Base-by-base conservation (phyloP, 2,113 vertebrate genomes). In the Myotis yumanensis region DNA sequence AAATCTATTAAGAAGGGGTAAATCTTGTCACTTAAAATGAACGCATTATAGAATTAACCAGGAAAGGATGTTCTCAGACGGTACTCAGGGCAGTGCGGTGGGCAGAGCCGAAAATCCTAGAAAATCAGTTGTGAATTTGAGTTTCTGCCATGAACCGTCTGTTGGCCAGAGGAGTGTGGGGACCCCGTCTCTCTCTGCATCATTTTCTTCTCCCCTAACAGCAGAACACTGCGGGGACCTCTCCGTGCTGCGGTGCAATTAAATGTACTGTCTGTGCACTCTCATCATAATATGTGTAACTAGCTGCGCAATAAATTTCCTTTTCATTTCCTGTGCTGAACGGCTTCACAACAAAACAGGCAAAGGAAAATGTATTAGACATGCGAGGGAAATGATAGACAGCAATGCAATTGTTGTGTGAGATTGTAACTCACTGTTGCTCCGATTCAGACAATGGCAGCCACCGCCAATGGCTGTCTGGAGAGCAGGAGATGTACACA, bases 231-330 rank as follows among this genome's bases (percentile, higher is more conserved):
- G 5, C 2, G 5, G 66, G 3, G 30, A 57, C 46, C 46, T 30
- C 52, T 1, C 22, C 4, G 9, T 0, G 43, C 1, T 11, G 79
- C 30, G 6, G 16, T 23, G 87, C 62, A 32, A 23, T 40, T 17
- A 3, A 46, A 51, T 0, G 28, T 15, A 7, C 14, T 9, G 2
- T 4, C 0, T 35, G 1, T 2, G 68, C 5, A 43, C 35, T 3
- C 43, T 22, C 8, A 2, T 5, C 16, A 2, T 4, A 15, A 4
- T 1, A 10, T 7, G 59, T 43, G 28, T 43, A 48, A 83, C 23
- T 0, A 57, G 92, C 32, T 30, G 32, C 68, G 66, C 12, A 9
- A 1, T 81, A 72, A 68, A 77, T 46, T 68, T 46, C 32, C 68
- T 66, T 86, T 73, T 54, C 51, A 28, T 91, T 57, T n/a, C 87